Evolutionary conservation across 2,113 vertebrate species (phyloP).

Genomic region (Apteryx owenii): DNA sequence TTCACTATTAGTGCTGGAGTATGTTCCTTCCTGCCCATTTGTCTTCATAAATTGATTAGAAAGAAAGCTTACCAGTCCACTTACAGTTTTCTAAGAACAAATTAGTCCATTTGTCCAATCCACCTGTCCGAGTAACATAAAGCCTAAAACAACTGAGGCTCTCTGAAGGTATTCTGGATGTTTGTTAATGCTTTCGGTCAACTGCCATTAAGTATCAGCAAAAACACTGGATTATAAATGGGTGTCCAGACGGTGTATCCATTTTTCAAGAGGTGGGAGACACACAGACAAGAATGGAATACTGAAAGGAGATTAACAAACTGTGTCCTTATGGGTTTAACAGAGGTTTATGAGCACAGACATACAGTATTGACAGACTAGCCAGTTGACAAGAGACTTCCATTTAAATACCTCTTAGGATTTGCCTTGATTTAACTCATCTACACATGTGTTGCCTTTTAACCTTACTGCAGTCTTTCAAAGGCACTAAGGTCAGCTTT

Average conservation of each 20-base stretch:
- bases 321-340: neutral
- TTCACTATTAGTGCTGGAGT: neutral
- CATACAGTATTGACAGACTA: neutral
- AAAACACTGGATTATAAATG: neutral
- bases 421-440: neutral
- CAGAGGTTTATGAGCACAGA: neutral
- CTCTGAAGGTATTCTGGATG: neutral
- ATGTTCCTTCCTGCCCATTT: neutral
- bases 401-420: neutral
- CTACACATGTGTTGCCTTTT: neutral
- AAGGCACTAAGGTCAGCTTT: neutral
- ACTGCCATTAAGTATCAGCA: neutral
- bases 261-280: neutral
- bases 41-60: neutral
- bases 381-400: neutral
- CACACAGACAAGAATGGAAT: neutral
- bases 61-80: neutral
- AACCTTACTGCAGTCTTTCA: neutral
- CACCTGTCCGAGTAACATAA: neutral
- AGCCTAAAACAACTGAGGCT: neutral
- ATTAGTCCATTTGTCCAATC: neutral
- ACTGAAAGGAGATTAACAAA: neutral
- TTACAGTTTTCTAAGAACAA: neutral
- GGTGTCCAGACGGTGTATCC: neutral
- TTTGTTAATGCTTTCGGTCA: neutral